These are phyloP conservation scores for Eupeodes corollae DNA, from an alignment of 1,140 invertebrate species.

Conservation along the genomic window DNA sequence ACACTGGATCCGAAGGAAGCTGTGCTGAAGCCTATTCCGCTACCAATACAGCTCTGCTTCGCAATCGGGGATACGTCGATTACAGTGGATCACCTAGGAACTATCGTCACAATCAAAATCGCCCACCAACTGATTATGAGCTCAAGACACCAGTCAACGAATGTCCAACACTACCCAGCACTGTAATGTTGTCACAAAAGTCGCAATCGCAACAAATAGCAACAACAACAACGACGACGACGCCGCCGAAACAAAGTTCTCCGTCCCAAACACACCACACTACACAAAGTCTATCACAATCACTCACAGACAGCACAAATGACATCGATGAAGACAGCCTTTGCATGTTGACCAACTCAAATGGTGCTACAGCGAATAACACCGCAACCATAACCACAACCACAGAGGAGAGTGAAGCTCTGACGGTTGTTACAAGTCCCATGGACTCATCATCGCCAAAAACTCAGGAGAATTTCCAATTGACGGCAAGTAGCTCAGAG, in stretches of 20 bases:
- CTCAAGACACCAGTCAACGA: slow-evolving; percentile 36
- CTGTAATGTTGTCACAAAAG: background rate
- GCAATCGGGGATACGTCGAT: slow-evolving; percentile 56
- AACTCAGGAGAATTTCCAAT: slow-evolving; percentile 21
- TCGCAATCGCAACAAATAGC: background rate
- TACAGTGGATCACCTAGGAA: slow-evolving; percentile 39
- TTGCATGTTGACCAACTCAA: slow-evolving; percentile 20
- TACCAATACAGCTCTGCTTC: slow-evolving; percentile 40
- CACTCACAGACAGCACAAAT: slow-evolving; percentile 29
- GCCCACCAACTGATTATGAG: slow-evolving; percentile 5
- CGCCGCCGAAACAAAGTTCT: background rate
- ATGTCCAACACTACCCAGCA: background rate
- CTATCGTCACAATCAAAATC: background rate
- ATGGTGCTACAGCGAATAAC: slow-evolving; percentile 11
- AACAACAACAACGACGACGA: no score
- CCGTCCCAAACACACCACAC: no score
- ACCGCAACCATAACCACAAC: slow-evolving; percentile 44
- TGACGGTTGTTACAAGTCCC: slow-evolving; percentile 44
- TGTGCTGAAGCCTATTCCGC: slow-evolving; percentile 47
- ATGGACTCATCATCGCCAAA: slow-evolving; percentile 36
- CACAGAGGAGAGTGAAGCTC: slow-evolving; percentile 45
- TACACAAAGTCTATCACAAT: slow-evolving; percentile 19
- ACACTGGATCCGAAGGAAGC: slow-evolving; percentile 54
- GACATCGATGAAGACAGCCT: slow-evolving; percentile 50
- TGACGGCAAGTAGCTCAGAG: slow-evolving; percentile 29